Evolutionary conservation across 2,888 invertebrate genomes (phyloP).

Genomic region (Hypselothyrea guttata): DNA sequence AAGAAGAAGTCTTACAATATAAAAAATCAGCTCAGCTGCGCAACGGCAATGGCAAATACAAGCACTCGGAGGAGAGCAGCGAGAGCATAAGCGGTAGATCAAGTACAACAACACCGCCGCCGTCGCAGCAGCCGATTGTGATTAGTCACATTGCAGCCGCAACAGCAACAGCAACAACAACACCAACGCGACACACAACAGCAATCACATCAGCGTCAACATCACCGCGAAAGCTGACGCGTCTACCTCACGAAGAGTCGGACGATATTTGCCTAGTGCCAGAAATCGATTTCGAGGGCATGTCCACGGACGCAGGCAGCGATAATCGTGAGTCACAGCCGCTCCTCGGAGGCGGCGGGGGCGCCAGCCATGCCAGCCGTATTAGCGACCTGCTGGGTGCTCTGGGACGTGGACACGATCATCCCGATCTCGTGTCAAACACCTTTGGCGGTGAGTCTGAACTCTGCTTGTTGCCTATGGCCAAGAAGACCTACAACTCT

Average conservation of each 20-base stretch:
- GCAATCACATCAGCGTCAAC: slow-evolving; percentile 65
- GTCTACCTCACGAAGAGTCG: slow-evolving; percentile 63
- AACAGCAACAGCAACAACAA: slow-evolving; percentile 31
- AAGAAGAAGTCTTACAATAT: slow-evolving; percentile 41
- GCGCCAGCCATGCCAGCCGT: slow-evolving; percentile 88
- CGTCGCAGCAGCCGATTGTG: slow-evolving; percentile 31
- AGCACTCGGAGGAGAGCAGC: slow-evolving; percentile 38
- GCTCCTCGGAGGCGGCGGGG: slow-evolving; percentile 93
- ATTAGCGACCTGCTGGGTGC: slow-evolving; percentile 84
- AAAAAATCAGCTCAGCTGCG: slow-evolving; percentile 32
- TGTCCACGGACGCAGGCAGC: slow-evolving; percentile 90
- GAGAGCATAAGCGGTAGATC: slow-evolving; percentile 42
- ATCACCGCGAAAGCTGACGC: slow-evolving; percentile 50
- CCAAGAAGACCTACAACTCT: slow-evolving; percentile 29
- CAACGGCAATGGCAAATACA: slow-evolving; percentile 42
- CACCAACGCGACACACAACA: slow-evolving; percentile 43
- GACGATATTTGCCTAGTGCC: slow-evolving; percentile 90
- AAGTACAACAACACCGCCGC: slow-evolving; percentile 33
- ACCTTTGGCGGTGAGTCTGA: slow-evolving; percentile 90
- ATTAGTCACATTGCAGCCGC: slow-evolving; percentile 55
- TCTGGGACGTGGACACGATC: slow-evolving; percentile 85
- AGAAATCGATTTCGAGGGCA: slow-evolving; percentile 91
- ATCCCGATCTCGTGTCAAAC: slow-evolving; percentile 89
- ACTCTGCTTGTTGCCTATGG: not conserved
- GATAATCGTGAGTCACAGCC: slow-evolving; percentile 96